These are phyloP conservation scores for Petromus typicus DNA, from an alignment of 2,113 vertebrate genomes.

Conservation along the genomic window DNA sequence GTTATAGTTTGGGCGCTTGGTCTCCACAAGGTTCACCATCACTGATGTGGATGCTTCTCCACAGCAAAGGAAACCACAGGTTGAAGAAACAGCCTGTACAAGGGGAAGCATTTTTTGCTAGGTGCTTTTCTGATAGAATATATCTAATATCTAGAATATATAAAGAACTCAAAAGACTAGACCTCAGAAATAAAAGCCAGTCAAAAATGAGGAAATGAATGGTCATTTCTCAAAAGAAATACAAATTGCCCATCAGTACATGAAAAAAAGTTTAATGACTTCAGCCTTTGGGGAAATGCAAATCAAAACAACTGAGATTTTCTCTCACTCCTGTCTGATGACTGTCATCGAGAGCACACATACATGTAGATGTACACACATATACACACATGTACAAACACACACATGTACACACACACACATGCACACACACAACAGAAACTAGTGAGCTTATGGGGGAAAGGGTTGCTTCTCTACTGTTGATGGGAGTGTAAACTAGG, in stretches of 20 bases:
- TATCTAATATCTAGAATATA: not conserved
- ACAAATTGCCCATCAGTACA: not conserved
- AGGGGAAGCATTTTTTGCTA: not conserved
- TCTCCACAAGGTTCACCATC: not conserved
- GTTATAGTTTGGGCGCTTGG: not conserved
- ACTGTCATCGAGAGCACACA: not conserved
- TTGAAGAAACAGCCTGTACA: not conserved
- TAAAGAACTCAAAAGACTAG: not conserved
- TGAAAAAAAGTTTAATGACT: not conserved
- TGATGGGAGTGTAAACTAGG: not conserved
- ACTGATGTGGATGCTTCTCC: not conserved
- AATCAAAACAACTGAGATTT: not conserved
- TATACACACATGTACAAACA: too few species aligned
- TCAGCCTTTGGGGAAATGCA: not conserved
- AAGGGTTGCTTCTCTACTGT: not conserved
- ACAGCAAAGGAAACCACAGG: not conserved
- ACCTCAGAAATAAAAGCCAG: not conserved
- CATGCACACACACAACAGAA: not conserved
- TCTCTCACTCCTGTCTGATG: not conserved
- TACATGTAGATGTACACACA: too few species aligned
- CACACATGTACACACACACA: too few species aligned
- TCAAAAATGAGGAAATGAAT: not conserved
- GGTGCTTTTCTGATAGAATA: not conserved
- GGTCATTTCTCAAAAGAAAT: not conserved
- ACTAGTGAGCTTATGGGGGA: not conserved